Percentiles rank a stretch among this genome's conserved stretches.
These are phyloP conservation scores for Tamandua tetradactyla DNA, from an alignment of 2,797 vertebrate genomes.

Conservation along the genomic window DNA sequence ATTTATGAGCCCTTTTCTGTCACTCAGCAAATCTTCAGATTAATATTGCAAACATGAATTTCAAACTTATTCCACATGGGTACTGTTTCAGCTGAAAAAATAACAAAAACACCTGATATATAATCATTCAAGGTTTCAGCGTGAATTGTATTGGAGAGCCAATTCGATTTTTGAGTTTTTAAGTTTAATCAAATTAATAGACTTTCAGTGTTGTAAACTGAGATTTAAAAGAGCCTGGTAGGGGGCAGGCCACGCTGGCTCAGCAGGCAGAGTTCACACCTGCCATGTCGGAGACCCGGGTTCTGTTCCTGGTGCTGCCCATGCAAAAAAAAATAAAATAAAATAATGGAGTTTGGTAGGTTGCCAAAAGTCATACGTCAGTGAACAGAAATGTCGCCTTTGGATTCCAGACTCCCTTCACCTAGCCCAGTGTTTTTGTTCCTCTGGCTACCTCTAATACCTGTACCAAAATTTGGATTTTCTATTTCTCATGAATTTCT, in stretches of 20 bases:
- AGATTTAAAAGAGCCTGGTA: no score
- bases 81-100: background rate
- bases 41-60: background rate
- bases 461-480: background rate
- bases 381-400: background rate
- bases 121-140: background rate
- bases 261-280: no score
- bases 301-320: no score
- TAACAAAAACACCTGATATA: background rate
- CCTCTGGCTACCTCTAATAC: background rate
- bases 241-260: no score
- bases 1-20: slow-evolving; percentile 26
- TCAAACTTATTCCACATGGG: background rate
- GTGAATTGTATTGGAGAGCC: background rate
- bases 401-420: background rate
- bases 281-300: no score
- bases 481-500: background rate
- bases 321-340: no score
- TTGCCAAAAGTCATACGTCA: background rate
- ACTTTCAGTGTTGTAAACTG: background rate
- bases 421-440: fast-evolving
- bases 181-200: background rate
- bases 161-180: background rate
- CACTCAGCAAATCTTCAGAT: background rate
- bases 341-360: background rate